Base-by-base conservation (phyloP, 2,888 invertebrate genomes). In the Lacanobia wlatinum region DNA sequence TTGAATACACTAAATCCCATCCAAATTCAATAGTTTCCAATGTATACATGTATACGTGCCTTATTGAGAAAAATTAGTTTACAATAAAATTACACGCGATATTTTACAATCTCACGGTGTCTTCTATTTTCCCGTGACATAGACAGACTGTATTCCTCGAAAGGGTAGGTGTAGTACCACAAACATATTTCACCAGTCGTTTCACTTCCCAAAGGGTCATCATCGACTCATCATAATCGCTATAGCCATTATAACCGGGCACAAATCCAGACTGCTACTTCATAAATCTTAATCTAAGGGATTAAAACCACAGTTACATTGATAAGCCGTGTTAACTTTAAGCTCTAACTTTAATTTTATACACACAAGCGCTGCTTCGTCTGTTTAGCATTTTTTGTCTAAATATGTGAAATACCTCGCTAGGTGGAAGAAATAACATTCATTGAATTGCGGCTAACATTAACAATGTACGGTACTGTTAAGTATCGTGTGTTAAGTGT, bases 401-500 rank as follows among this genome's bases (percentile, higher is more conserved):
- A 92, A 94, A 84, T 89, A 89, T 78, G 83, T 84, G 85, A 82
- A 71, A 84, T 87, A 86, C 80, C 77, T 78, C 67, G 86, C 83
- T 87, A 85, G 84, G 86, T 89, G 86, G 88, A 90, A 90, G 80
- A 87, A 88, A 90, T 88, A 92, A 88, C 90, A 88, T 87, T 82
- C 86, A 88, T 88, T 87, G 87, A 87, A 90, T 89, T 85, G 83
- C 87, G 90, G 91, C 89, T 91, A 91, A 92, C 91, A 91, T 92
- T 91, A 92, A 92, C 93, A 92, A 90, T 90, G 90, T 87, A 88
- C 87, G 90, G 88, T 89, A 90, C 89, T 89, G 91, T 91, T 91
- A 88, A 87, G 87, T 87, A 88, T 86, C 86, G 86, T 83, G 86
- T 85, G 90, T 84, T 89, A 90, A 90, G 88, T 89, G 90, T 93